A percentile compares a stretch with the other conserved stretches of the same genome.
Conservation (phyloP, 2,888 invertebrate genomes). For the Steinernema scapterisci region DNA sequence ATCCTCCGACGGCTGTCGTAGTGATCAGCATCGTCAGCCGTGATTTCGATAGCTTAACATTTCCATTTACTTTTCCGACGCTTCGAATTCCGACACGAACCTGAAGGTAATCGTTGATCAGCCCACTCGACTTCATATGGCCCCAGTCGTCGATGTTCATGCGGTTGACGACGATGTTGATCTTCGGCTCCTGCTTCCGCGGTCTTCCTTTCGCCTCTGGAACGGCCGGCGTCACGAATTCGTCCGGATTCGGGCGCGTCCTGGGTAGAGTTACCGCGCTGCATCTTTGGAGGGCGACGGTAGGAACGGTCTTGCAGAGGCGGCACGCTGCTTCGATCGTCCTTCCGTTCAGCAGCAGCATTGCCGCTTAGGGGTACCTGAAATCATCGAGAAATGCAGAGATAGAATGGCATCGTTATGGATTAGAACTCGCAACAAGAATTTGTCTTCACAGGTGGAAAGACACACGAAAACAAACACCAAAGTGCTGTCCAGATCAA, state of each 20-base stretch:
- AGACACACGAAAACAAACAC: too few relatives aligned
- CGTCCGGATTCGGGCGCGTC: conserved; percentile 13
- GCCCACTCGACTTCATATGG: conserved; percentile 57
- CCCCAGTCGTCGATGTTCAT: conserved; percentile 50
- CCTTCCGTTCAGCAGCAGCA: conserved; percentile 19
- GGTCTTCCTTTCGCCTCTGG: background rate
- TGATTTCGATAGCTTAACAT: conserved; percentile 55
- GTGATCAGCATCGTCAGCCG: conserved; percentile 63
- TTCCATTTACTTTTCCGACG: background rate
- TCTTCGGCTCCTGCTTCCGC: background rate
- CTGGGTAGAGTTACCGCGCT: background rate
- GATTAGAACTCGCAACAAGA: too few relatives aligned
- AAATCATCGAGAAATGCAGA: too few relatives aligned
- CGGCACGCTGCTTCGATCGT: background rate
- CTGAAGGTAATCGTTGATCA: conserved; percentile 60
- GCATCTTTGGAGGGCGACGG: background rate
- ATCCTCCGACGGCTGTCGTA: conserved; percentile 57
- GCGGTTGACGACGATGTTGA: background rate
- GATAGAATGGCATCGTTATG: too few relatives aligned
- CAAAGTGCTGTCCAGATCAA: too few relatives aligned
- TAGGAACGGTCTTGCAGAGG: background rate
- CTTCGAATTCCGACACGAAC: conserved; percentile 25
- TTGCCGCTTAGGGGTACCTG: background rate
- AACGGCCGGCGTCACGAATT: conserved; percentile 4
- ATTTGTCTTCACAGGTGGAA: too few relatives aligned